Evolutionary conservation across 2,888 invertebrate genomes (phyloP).

Genomic region (Romanomermis culicivorax): DNA sequence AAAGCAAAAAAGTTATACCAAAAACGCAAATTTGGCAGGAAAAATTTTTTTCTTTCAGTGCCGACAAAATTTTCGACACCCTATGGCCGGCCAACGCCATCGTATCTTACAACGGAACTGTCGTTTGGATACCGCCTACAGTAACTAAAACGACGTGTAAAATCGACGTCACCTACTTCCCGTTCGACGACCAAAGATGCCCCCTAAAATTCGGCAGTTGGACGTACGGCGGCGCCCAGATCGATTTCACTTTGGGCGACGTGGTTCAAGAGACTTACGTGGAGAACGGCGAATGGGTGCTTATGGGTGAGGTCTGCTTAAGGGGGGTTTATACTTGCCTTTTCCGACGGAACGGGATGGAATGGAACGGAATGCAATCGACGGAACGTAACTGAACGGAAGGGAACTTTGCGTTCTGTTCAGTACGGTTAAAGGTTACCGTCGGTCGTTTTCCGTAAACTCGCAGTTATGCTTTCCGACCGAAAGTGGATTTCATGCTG

Average conservation of each 20-base stretch:
- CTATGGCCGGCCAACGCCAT: constrained; percentile 35
- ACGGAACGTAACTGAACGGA: too few relatives aligned
- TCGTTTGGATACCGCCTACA: constrained; percentile 30
- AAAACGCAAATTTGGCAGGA: too few relatives aligned
- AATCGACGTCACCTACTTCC: constrained; percentile 98
- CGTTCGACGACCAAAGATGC: constrained; percentile 96
- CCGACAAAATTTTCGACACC: constrained; percentile 35
- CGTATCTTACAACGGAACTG: constrained; percentile 26
- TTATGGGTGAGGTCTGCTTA: constrained; percentile 48
- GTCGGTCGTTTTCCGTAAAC: too few relatives aligned
- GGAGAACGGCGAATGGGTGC: constrained; percentile 96
- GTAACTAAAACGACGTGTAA: constrained; percentile 94
- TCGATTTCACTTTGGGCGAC: constrained; percentile 85
- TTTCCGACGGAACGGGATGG: too few relatives aligned
- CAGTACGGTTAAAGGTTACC: too few relatives aligned
- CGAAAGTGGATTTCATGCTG: too few relatives aligned
- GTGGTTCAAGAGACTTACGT: constrained; percentile 95
- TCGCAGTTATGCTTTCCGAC: too few relatives aligned
- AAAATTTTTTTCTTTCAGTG: constrained; percentile 23
- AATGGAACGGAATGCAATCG: not conserved
- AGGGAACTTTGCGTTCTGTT: too few relatives aligned
- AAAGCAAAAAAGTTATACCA: too few relatives aligned
- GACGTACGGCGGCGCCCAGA: constrained; percentile 71
- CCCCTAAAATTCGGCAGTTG: constrained; percentile 89
- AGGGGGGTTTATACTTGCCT: not conserved